Evolutionary conservation across 1,140 invertebrate species (phyloP), one percentile per base, ranked within the genome.

Genomic region (Amphibalanus amphitrite): DNA sequence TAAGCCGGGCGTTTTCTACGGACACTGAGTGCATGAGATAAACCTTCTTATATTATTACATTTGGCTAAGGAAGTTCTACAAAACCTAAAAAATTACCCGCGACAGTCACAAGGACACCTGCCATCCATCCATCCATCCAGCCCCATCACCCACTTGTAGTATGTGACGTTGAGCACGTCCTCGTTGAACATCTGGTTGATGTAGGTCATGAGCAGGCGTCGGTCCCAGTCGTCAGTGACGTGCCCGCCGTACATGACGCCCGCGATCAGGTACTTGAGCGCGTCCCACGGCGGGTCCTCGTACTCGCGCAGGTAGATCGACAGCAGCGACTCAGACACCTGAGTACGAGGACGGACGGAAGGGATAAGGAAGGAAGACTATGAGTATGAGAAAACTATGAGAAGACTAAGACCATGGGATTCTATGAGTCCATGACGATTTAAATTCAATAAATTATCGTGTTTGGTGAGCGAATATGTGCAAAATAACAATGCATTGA

Each of bases 141-240:
- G n/a, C n/a, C n/a, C n/a, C n/a, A n/a, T n/a, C n/a, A n/a, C 38
- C 17, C 38, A 65, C 64, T 65, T 65, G 64, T 65, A 65, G 26
- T 65, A 65, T 8, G 20, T 65, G 64, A 65, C 64, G 26, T 3
- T 26, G 26, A 65, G 20, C 40, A 88, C 83, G n/a, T 86, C 79
- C 3, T 81, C 78, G 77, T 85, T 88, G 79, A 93, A 96, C 79
- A 90, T 95, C 76, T 88, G 88, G 72, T 83, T 82, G 20, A 97
- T 81, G 71, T 93, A 88, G 3, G 92, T 95, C 73, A 84, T 88
- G 25, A 95, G 81, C 76, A 91, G 93, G 20, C 92, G 81, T 74
- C 91, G 85, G 80, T 95, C 93, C 88, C 90, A 91, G 78, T 85
- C 86, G 78, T 96, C 92, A 0, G 92, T 95, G 4, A 96, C 91